Evolutionary conservation across 2,113 vertebrate species (phyloP).

Genomic region (Phasianus colchicus): DNA sequence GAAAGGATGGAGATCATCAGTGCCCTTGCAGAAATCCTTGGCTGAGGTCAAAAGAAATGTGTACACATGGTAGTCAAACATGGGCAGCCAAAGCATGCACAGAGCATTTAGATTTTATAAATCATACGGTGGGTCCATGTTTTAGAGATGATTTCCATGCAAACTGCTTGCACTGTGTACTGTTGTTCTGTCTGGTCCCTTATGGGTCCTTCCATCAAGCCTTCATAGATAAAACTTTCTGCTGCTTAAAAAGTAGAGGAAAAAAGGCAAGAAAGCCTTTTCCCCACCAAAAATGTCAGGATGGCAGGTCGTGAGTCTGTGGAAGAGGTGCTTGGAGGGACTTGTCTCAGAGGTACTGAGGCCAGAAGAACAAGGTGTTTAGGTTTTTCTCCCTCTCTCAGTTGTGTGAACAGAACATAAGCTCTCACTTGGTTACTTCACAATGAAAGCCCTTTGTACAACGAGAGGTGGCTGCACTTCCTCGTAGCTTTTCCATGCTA

Average conservation of each 20-base stretch:
- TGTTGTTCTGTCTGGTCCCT: not conserved
- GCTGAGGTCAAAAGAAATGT: not conserved
- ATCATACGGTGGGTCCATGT: not conserved
- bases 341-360: not conserved
- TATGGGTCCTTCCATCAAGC: not conserved
- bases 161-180: not conserved
- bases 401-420: not conserved
- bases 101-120: not conserved
- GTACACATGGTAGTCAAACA: not conserved
- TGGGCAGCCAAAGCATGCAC: not conserved
- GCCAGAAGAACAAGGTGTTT: too few species aligned
- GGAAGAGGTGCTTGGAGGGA: not conserved
- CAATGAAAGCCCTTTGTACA: not conserved
- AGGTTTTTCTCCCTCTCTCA: not conserved
- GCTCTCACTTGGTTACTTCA: too few species aligned
- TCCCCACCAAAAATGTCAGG: not conserved
- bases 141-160: not conserved
- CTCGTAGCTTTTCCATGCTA: not conserved
- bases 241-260: not conserved
- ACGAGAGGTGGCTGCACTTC: not conserved
- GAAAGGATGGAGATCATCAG: not conserved
- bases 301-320: not conserved
- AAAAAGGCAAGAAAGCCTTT: not conserved
- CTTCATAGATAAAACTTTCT: not conserved
- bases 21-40: not conserved